phyloP scores from a whole-genome alignment of 2,888 invertebrate genomes.

The Pheosia gnoma region DNA sequence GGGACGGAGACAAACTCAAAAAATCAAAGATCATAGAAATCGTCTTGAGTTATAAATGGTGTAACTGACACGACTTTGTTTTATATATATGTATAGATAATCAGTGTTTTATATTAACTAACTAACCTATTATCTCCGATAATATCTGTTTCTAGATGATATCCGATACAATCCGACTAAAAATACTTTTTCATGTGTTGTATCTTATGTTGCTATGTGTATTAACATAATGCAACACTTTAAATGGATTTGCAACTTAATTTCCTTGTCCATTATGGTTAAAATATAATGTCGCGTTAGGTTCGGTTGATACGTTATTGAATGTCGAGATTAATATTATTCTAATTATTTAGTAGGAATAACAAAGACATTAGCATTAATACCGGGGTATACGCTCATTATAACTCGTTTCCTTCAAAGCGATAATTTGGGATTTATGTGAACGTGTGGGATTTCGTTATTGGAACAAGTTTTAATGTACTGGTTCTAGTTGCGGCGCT shows the following conservation, averaged over 20 bases:
- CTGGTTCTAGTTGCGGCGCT: background rate
- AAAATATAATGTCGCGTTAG: background rate
- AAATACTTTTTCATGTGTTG: background rate
- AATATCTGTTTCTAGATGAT: background rate
- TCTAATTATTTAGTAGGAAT: constrained; percentile 38
- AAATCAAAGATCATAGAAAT: no score
- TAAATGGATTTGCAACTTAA: background rate
- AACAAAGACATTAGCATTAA: constrained; percentile 41
- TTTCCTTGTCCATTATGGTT: background rate
- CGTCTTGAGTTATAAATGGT: no score
- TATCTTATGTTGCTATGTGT: background rate
- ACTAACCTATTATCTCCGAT: background rate
- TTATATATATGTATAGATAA: no score
- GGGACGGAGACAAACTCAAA: no score
- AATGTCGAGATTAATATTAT: constrained; percentile 19
- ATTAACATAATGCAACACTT: background rate
- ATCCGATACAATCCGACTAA: background rate
- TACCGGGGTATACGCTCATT: constrained; percentile 33
- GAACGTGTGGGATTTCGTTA: constrained; percentile 24
- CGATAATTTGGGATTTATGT: constrained; percentile 38
- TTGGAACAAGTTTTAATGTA: constrained; percentile 13
- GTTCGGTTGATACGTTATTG: background rate
- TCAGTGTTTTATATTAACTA: background rate
- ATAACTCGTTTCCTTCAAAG: constrained; percentile 41
- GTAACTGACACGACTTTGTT: no score